Conservation (phyloP, 2,113 vertebrate genomes). For the Caranx ignobilis region DNA sequence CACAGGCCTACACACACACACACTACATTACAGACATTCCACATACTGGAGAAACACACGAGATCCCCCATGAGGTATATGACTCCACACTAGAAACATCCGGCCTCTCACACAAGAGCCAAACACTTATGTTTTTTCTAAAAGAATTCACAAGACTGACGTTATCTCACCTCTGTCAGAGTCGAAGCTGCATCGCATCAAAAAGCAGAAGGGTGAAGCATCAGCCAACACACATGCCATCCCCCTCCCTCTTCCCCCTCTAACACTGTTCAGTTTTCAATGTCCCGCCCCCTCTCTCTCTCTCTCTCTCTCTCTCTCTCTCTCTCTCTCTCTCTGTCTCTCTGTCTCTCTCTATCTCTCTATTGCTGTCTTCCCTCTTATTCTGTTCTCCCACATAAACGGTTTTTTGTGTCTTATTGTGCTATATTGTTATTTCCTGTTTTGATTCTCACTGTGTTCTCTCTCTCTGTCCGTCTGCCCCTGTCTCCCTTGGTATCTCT, state of each 20-base stretch:
- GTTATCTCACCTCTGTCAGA: conserved; percentile 71
- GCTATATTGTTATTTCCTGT: conserved; percentile 21
- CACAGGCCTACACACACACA: conserved; percentile 19
- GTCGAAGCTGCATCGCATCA: conserved; percentile 2
- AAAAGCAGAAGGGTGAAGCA: conserved; percentile 38
- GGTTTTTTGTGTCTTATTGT: background rate
- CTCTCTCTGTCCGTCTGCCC: background rate
- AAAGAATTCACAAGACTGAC: background rate
- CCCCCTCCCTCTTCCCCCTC: background rate
- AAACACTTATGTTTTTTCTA: background rate
- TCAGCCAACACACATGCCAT: conserved; percentile 45
- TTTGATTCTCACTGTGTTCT: background rate
- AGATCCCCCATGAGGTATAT: conserved; percentile 54
- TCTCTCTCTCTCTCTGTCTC: too few relatives aligned
- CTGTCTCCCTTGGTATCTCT: background rate
- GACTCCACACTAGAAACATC: conserved; percentile 57
- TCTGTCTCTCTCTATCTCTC: too few relatives aligned
- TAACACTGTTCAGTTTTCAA: conserved; percentile 12
- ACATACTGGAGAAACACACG: conserved; percentile 61
- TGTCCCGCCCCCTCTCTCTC: conserved; percentile 9
- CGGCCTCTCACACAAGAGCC: conserved; percentile 19
- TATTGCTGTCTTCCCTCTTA: background rate
- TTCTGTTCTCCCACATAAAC: background rate
- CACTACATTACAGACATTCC: conserved; percentile 73
- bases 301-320: too few relatives aligned